A percentile compares a stretch with the other conserved stretches of the same genome.
Evolutionary conservation across 1,140 invertebrate genomes (phyloP).

Genomic region (Papilio aristodemus): DNA sequence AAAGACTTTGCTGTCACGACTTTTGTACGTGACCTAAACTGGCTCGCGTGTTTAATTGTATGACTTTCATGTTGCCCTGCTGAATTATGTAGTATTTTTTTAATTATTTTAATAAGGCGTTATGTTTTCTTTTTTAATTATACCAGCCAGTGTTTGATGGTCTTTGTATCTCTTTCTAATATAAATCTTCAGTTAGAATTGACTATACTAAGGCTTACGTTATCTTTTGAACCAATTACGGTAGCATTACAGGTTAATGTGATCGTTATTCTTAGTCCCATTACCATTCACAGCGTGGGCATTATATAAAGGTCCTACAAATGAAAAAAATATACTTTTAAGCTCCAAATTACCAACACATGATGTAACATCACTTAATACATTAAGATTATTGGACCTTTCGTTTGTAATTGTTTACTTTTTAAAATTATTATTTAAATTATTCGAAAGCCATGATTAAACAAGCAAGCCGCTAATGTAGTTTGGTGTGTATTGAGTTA

Average conservation of each 20-base stretch:
- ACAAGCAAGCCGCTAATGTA: constrained; percentile 5
- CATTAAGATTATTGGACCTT: constrained; percentile 12
- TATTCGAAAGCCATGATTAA: constrained; percentile 20
- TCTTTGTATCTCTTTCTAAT: neutral
- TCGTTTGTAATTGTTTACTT: constrained; percentile 26
- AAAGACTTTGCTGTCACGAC: constrained; percentile 31
- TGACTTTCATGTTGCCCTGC: constrained; percentile 19
- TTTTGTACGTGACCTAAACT: constrained; percentile 37
- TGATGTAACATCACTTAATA: constrained; percentile 9
- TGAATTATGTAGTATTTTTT: constrained; percentile 4
- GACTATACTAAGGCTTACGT: neutral
- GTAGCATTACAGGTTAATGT: neutral
- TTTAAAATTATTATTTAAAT: constrained; percentile 22
- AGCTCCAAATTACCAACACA: neutral
- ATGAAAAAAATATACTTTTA: neutral
- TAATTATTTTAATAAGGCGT: constrained; percentile 4
- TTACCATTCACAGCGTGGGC: neutral
- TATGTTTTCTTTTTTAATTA: constrained; percentile 9
- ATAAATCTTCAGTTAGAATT: too few species aligned
- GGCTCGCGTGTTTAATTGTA: constrained; percentile 30
- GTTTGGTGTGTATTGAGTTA: neutral
- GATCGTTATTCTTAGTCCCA: neutral
- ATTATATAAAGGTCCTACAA: neutral
- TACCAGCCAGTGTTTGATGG: neutral
- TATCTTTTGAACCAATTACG: neutral